Base-by-base conservation (phyloP, 2,888 invertebrate genomes). In the Drosophila diplacantha region DNA sequence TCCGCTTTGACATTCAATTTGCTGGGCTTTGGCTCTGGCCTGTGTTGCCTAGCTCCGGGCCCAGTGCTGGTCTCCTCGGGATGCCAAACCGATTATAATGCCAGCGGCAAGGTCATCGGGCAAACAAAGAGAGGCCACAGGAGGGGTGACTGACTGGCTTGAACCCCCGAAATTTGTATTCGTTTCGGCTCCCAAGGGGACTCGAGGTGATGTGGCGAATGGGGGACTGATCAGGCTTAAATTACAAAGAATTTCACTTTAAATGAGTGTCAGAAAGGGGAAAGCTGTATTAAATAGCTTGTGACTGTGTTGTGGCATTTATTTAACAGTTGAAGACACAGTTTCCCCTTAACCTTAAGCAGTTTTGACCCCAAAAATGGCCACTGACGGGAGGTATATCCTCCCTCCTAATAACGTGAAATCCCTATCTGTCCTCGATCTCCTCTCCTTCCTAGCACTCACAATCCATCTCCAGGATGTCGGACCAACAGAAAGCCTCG, bases 401-500 rank as follows among this genome's bases (percentile, higher is more conserved):
- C 20, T 20, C 2, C 20, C 22, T 22, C 4, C 1, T 22, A 22
- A 22, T 22, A 22, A 22, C 22, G 5, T 22, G 3, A 22, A 22
- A 1, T 22, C 22, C 22, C 22, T 22, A 22, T 5, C 22, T 22
- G 22, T 22, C 5, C 22, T 16, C 1, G 18, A 18, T 12, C 3
- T 18, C 22, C 34, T 2, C 12, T 14, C 39, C 44, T 35, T 14
- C 34, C 46, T 62, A 37, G 63, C 61, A 74, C 54, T 55, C 67
- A 70, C 61, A 49, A 39, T 51, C 52, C 55, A 22, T 38, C 14
- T 11, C 4, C 20, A 69, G 53, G 49, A 88, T 89, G 88, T 87
- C 88, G 47, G 93, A 93, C 85, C 90, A 91, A 76, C 95, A 95
- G 88, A 93, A 93, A 87, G 93, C 94, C 87, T 93, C 93, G 85